phyloP scores from a whole-genome alignment of 1,140 invertebrate species.

The Lordiphosa collinella region DNA sequence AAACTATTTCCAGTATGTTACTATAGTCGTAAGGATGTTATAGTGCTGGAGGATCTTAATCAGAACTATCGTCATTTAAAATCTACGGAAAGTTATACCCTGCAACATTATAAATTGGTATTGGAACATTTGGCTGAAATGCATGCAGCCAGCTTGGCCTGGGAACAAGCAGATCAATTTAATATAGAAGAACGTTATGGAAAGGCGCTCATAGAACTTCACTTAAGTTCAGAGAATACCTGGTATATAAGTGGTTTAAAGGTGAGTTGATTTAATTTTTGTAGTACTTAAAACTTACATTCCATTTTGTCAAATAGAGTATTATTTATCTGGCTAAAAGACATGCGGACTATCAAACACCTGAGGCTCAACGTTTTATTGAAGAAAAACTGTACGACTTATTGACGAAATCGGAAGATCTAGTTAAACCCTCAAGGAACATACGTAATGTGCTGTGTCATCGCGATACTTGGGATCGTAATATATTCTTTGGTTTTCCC shows the following conservation, averaged over 20 bases:
- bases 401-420: slow-evolving; percentile 39
- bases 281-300: background rate
- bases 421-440: slow-evolving; percentile 45
- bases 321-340: slow-evolving; percentile 56
- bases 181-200: slow-evolving; percentile 67
- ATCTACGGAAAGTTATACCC: slow-evolving; percentile 41
- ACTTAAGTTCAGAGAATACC: slow-evolving; percentile 34
- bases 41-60: slow-evolving; percentile 79
- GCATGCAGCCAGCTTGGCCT: slow-evolving; percentile 79
- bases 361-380: slow-evolving; percentile 48
- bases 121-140: slow-evolving; percentile 73
- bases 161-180: slow-evolving; percentile 53
- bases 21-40: slow-evolving; percentile 54
- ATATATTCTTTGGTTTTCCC: slow-evolving; percentile 82
- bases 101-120: slow-evolving; percentile 65
- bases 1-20: slow-evolving; percentile 55
- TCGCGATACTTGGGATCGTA: slow-evolving; percentile 84
- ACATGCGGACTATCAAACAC: slow-evolving; percentile 47
- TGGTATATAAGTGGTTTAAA: slow-evolving; percentile 59
- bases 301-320: slow-evolving; percentile 9
- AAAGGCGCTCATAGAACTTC: slow-evolving; percentile 46
- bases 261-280: slow-evolving; percentile 13
- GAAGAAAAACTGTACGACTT: slow-evolving; percentile 58
- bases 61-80: slow-evolving; percentile 54
- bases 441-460: slow-evolving; percentile 82